Percentiles rank a stretch among this genome's conserved stretches.
These are phyloP conservation scores for Protaetia brevitarsis DNA, from an alignment of 1,140 invertebrate species.

Conservation along the genomic window DNA sequence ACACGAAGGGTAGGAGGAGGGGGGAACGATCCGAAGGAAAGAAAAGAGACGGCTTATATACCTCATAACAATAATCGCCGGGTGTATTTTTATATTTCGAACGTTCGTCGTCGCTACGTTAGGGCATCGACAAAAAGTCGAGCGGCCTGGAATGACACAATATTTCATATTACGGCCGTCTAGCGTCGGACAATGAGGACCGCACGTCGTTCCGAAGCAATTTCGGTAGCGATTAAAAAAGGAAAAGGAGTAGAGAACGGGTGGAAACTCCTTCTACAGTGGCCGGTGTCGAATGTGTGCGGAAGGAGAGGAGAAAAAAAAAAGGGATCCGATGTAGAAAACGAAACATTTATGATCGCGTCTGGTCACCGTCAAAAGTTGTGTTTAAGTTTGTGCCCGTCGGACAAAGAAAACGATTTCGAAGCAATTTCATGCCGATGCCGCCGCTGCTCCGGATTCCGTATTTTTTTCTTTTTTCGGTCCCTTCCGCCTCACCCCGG, in stretches of 20 bases:
- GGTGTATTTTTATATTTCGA: conserved; percentile 6
- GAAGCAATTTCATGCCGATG: conserved; percentile 5
- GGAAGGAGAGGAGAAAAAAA: not conserved
- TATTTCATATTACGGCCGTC: conserved; percentile 11
- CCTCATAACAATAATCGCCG: conserved; percentile 8
- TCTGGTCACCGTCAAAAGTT: conserved; percentile 10
- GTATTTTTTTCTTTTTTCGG: not conserved
- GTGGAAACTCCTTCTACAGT: not conserved
- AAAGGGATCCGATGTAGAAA: not conserved
- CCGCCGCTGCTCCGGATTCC: not conserved
- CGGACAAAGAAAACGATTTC: conserved; percentile 13
- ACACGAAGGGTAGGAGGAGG: too few relatives aligned
- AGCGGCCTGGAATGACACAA: conserved; percentile 1
- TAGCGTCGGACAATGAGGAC: not conserved
- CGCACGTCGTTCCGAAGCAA: not conserved
- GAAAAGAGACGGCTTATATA: not conserved
- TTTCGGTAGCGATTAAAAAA: conserved; percentile 12
- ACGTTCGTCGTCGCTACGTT: not conserved
- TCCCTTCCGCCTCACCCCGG: not conserved
- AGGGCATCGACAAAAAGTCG: not conserved
- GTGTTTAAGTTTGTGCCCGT: conserved; percentile 14
- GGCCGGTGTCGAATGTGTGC: not conserved
- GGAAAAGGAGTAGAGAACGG: not conserved
- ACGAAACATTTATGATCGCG: conserved; percentile 9
- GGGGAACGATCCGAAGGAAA: not conserved